Conservation (phyloP, 1,140 invertebrate genomes). For the Bombus ignitus region DNA sequence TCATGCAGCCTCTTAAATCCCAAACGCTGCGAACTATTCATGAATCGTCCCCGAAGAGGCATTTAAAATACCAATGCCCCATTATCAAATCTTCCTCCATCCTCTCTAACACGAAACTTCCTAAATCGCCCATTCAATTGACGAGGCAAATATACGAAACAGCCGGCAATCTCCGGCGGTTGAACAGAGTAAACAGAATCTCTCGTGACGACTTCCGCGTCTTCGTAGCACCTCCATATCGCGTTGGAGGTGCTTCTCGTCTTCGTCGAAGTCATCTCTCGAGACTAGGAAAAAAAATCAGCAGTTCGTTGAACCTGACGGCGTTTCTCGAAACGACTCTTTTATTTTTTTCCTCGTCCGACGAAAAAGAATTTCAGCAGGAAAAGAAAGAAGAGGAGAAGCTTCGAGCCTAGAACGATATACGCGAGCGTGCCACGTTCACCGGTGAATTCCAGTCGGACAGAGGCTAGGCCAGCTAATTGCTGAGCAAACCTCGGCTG, state of each 20-base stretch:
- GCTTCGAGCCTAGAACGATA: slow-evolving; percentile 10
- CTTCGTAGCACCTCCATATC: slow-evolving; percentile 10
- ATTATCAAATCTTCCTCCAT: neutral
- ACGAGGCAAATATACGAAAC: neutral
- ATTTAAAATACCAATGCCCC: slow-evolving; percentile 4
- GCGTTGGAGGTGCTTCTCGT: neutral
- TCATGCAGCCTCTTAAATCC: neutral
- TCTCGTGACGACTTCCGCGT: neutral
- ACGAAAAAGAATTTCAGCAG: neutral
- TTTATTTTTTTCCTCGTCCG: neutral
- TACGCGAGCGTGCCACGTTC: slow-evolving; percentile 24
- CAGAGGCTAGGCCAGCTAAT: slow-evolving; percentile 60
- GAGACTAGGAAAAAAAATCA: slow-evolving; percentile 50
- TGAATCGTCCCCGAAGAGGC: neutral
- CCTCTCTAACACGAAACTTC: neutral
- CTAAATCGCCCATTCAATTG: neutral
- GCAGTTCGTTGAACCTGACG: slow-evolving; percentile 42
- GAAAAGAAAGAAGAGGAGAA: neutral
- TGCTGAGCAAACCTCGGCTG: slow-evolving; percentile 64
- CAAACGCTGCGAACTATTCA: neutral
- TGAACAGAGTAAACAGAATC: slow-evolving; percentile 17
- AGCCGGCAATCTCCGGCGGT: neutral
- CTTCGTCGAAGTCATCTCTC: slow-evolving; percentile 32
- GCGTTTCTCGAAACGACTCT: slow-evolving; percentile 13
- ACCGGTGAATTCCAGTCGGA: slow-evolving; percentile 27